These are phyloP conservation scores for Ectemnius continuus DNA, from an alignment of 2,888 invertebrate genomes.

Conservation along the genomic window DNA sequence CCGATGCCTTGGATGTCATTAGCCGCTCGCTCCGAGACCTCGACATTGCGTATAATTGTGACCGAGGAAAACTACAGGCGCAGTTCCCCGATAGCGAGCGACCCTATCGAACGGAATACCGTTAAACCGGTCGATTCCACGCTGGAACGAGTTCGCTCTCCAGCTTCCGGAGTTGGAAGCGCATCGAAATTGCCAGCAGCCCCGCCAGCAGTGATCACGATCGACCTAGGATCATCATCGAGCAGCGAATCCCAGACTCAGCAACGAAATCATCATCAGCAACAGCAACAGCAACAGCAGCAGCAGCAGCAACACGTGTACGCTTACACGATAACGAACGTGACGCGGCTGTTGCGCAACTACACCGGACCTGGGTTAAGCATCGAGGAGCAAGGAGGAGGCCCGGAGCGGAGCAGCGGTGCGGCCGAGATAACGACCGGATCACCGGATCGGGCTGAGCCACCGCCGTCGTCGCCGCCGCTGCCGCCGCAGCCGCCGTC, in stretches of 20 bases:
- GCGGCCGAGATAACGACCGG: slow-evolving; percentile 68
- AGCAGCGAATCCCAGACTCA: slow-evolving; percentile 11
- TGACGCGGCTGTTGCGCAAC: slow-evolving; percentile 75
- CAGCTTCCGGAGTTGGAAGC: slow-evolving; percentile 35
- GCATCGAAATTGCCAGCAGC: slow-evolving; percentile 7
- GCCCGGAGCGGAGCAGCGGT: slow-evolving; percentile 51
- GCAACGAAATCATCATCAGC: slow-evolving; percentile 37
- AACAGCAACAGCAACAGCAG: slow-evolving; percentile 46
- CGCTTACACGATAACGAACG: slow-evolving; percentile 76
- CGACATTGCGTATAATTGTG: slow-evolving; percentile 64
- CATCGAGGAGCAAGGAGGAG: slow-evolving; percentile 56
- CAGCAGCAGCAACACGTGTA: slow-evolving; percentile 70
- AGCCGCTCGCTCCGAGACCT: slow-evolving; percentile 38
- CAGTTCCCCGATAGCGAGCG: slow-evolving; percentile 24
- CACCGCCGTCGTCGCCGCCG: slow-evolving; percentile 47
- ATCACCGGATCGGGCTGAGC: slow-evolving; percentile 54
- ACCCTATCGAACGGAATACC: slow-evolving; percentile 53
- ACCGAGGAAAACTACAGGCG: slow-evolving; percentile 45
- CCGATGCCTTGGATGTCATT: slow-evolving; percentile 27
- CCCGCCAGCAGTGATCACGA: slow-evolving; percentile 1
- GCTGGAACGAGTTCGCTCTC: slow-evolving; percentile 38
- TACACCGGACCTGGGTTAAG: slow-evolving; percentile 74
- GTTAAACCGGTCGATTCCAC: slow-evolving; percentile 53
- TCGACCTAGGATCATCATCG: slow-evolving; percentile 1
- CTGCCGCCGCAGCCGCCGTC: slow-evolving; percentile 44